Conservation (phyloP, 2,888 invertebrate genomes). For the Torymus auratus region DNA sequence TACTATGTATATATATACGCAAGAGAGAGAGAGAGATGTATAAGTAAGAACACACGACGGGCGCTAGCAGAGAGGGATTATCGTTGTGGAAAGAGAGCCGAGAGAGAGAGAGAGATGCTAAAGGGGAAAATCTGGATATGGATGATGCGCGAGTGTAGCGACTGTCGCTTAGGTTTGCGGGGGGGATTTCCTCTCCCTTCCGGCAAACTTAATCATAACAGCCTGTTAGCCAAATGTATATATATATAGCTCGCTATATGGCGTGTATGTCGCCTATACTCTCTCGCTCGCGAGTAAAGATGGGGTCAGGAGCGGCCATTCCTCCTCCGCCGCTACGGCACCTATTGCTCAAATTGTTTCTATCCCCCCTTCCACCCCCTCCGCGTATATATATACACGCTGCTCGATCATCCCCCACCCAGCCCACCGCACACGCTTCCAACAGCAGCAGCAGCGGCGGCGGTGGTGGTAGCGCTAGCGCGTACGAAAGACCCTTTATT, state of each 20-base stretch:
- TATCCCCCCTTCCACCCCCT: constrained; percentile 52
- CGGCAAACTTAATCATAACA: constrained; percentile 73
- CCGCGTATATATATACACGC: background rate
- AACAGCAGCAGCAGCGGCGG: too few species aligned
- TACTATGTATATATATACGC: too few species aligned
- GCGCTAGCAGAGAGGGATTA: constrained; percentile 8
- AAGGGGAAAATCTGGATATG: constrained; percentile 47
- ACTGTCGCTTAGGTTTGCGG: background rate
- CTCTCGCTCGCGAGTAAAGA: constrained; percentile 61
- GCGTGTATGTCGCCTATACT: too few species aligned
- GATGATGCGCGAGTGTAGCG: constrained; percentile 56
- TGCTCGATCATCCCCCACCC: constrained; percentile 45
- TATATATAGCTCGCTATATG: too few species aligned
- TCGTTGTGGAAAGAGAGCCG: background rate
- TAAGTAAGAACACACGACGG: background rate
- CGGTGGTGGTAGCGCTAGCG: background rate
- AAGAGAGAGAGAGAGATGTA: background rate
- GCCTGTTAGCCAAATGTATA: constrained; percentile 72
- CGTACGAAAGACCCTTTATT: constrained; percentile 67
- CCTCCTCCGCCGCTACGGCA: constrained; percentile 46
- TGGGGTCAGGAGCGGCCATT: constrained; percentile 66
- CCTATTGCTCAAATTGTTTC: constrained; percentile 67
- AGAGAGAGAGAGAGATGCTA: background rate
- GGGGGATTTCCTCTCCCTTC: background rate
- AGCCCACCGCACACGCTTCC: constrained; percentile 38